These are phyloP conservation scores for Rhagophthalmus giganteus DNA, from an alignment of 2,888 invertebrate species.

Conservation along the genomic window DNA sequence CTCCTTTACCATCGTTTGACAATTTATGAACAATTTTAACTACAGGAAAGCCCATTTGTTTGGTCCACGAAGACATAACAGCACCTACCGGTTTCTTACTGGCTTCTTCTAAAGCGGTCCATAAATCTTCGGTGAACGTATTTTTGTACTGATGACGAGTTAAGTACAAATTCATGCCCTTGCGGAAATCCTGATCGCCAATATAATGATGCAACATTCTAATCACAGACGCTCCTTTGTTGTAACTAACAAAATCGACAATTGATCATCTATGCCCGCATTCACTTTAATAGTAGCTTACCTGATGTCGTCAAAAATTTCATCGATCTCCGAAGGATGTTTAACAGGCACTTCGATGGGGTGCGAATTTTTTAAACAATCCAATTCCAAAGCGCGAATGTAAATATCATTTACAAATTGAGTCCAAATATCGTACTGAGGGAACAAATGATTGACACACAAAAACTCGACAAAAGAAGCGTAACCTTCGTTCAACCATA, in stretches of 20 bases:
- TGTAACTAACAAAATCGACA: slow-evolving; percentile 66
- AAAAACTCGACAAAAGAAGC: slow-evolving; percentile 94
- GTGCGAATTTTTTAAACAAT: slow-evolving; percentile 88
- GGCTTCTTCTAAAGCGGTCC: slow-evolving; percentile 84
- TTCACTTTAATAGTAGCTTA: slow-evolving; percentile 1
- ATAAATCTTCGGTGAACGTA: slow-evolving; percentile 89
- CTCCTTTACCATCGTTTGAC: slow-evolving; percentile 62
- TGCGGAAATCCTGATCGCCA: slow-evolving; percentile 87
- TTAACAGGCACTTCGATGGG: slow-evolving; percentile 94
- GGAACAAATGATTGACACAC: slow-evolving; percentile 88
- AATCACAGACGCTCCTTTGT: slow-evolving; percentile 92
- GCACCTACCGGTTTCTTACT: slow-evolving; percentile 86
- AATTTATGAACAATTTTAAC: slow-evolving; percentile 62
- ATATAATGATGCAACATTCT: slow-evolving; percentile 92
- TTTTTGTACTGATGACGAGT: slow-evolving; percentile 85
- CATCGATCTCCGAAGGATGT: slow-evolving; percentile 92
- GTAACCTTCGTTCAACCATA: slow-evolving; percentile 88
- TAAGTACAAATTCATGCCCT: slow-evolving; percentile 89
- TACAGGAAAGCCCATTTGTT: slow-evolving; percentile 82
- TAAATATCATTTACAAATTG: slow-evolving; percentile 93
- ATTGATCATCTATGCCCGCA: background rate
- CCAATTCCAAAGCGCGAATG: slow-evolving; percentile 81
- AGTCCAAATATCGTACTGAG: slow-evolving; percentile 95
- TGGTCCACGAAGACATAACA: slow-evolving; percentile 97
- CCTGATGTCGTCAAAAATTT: slow-evolving; percentile 91